Evolutionary conservation across 2,797 vertebrate species (phyloP), one percentile per base, ranked within the genome.

Genomic region (Orientallactaga sibirica): DNA sequence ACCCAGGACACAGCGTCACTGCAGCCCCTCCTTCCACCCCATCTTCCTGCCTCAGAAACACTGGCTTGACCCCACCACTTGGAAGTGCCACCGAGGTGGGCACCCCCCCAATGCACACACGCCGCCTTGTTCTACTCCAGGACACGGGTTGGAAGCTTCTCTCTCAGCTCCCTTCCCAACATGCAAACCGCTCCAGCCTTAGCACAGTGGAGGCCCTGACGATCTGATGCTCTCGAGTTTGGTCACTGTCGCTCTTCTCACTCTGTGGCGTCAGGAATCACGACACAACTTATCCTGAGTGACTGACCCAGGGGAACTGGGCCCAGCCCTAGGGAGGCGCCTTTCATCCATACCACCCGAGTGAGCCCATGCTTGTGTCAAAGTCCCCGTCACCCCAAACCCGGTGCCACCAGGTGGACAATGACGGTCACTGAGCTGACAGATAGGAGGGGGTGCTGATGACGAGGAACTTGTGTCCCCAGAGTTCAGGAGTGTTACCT

Each of bases 381-480:
- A 55, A 25, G 37, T 3, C 3, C 14, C 75, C 55, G 55, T 8
- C 81, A 33, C 24, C 12, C 7, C 22, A 80, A 7, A 8, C 55
- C 1, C 4, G 78, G 5, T 33, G 16, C 55, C 33, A 37, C 10
- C 3, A 20, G 33, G 33, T 0, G 2, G 6, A 22, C 4, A 61
- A 4, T 0, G 27, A 55, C 1, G 2, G 12, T 0, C 5, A 3
- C 29, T 1, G 4, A 73, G 79, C 15, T 0, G 12, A 18, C 48
- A 61, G 29, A 37, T 0, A 0, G 9, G 71, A n/a, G 12, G 25
- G 66, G 18, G 22, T 33, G 76, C 12, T 19, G 66, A 11, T 3
- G 14, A 5, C 0, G 5, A 22, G 0, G 27, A 52, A 16, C 52
- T 5, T 8, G 24, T 4, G 20, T 70, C 14, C 14, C 79, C 0